Conservation (phyloP, 1,140 invertebrate species). For the Linepithema humile region DNA sequence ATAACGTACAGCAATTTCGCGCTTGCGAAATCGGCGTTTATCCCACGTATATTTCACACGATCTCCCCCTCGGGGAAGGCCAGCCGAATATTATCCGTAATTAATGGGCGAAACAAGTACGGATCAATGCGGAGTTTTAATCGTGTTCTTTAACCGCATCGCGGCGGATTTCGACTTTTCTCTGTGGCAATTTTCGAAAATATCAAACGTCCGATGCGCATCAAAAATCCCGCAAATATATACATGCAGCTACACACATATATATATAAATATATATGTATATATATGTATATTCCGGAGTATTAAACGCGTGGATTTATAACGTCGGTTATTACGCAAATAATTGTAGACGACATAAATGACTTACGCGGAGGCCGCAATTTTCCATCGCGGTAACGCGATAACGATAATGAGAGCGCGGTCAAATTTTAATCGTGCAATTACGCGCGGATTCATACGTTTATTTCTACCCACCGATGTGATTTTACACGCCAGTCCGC, state of each 20-base stretch:
- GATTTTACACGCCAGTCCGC: slow-evolving; percentile 42
- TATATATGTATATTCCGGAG: slow-evolving; percentile 27
- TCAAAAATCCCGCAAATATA: slow-evolving; percentile 22
- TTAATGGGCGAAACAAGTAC: slow-evolving; percentile 44
- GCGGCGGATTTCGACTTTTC: slow-evolving; percentile 15
- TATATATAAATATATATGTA: slow-evolving; percentile 8
- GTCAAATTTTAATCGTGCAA: slow-evolving; percentile 59
- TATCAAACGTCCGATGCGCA: slow-evolving; percentile 12
- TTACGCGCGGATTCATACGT: slow-evolving; percentile 54
- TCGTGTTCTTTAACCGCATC: slow-evolving; percentile 32
- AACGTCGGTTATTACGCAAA: slow-evolving; percentile 57
- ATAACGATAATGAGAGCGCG: slow-evolving; percentile 58
- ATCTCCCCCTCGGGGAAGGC: slow-evolving; percentile 24
- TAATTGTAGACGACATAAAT: slow-evolving; percentile 60
- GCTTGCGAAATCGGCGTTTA: slow-evolving; percentile 51
- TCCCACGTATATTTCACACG: slow-evolving; percentile 50
- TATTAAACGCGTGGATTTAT: slow-evolving; percentile 48
- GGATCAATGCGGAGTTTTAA: slow-evolving; percentile 34
- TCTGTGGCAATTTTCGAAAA: slow-evolving; percentile 20
- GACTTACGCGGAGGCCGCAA: slow-evolving; percentile 55
- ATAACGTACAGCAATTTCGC: slow-evolving; percentile 34
- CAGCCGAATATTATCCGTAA: slow-evolving; percentile 46
- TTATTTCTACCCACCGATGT: slow-evolving; percentile 53
- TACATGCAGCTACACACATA: slow-evolving; percentile 17
- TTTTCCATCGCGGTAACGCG: slow-evolving; percentile 58